Evolutionary conservation across 64 coral and sea anemone genomes (phyloP).

Genomic region (Porites lutea): DNA sequence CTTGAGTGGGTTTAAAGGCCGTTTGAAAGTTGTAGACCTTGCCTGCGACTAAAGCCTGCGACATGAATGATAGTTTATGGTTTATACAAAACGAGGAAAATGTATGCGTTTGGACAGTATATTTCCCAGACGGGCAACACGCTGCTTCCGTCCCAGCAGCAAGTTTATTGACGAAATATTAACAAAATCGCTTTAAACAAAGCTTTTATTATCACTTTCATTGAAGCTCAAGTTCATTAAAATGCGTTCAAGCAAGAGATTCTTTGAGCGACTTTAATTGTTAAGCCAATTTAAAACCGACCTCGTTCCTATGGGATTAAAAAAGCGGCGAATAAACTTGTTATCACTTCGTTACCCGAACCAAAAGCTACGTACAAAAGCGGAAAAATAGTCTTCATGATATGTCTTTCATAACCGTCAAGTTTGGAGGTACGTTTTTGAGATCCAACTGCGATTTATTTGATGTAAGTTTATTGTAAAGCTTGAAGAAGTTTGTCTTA

Average conservation of each 20-base stretch:
- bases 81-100: too few relatives aligned
- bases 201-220: neutral
- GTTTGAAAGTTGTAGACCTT: too few relatives aligned
- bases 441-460: too few relatives aligned
- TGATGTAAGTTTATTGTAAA: neutral
- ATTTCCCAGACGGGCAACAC: too few relatives aligned
- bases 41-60: too few relatives aligned
- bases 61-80: too few relatives aligned
- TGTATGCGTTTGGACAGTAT: too few relatives aligned
- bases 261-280: neutral
- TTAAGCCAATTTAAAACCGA: neutral
- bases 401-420: conserved; percentile 81
- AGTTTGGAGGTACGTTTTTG: conserved; percentile 71
- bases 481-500: neutral
- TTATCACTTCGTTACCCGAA: neutral
- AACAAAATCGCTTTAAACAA: neutral
- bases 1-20: too few relatives aligned
- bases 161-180: too few relatives aligned
- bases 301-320: neutral
- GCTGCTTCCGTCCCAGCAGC: too few relatives aligned
- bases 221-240: neutral
- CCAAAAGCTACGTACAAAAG: neutral
- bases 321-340: neutral
- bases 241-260: neutral
- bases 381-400: neutral